Evolutionary conservation across 2,113 vertebrate species (phyloP).

Genomic region (Protomyctophum bolini): DNA sequence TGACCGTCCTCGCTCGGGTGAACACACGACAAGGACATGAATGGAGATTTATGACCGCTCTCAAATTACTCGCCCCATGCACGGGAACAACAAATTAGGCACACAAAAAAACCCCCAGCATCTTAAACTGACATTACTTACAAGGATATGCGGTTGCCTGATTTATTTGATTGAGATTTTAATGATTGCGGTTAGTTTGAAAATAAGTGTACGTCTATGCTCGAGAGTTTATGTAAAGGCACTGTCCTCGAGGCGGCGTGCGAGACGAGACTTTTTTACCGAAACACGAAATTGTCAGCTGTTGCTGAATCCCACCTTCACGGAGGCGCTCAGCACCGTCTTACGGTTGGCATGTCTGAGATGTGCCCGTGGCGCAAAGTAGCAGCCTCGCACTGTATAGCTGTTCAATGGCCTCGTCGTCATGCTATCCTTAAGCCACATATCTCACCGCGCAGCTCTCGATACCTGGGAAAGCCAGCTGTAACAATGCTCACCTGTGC

Average conservation of each 20-base stretch:
- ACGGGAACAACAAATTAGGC: conserved; percentile 29
- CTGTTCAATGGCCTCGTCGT: conserved; percentile 14
- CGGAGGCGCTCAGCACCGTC: neutral
- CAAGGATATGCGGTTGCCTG: conserved; percentile 9
- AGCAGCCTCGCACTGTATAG: neutral
- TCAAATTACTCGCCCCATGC: conserved; percentile 17
- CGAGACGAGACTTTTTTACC: neutral
- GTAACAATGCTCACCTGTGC: conserved; percentile 52
- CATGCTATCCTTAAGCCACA: conserved; percentile 16
- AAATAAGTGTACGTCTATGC: neutral
- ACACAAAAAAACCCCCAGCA: conserved; percentile 1
- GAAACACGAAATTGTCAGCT: conserved; percentile 23
- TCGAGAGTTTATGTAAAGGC: neutral
- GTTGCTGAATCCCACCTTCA: neutral
- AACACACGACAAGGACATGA: conserved; percentile 40
- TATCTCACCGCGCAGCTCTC: conserved; percentile 24
- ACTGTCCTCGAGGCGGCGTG: neutral
- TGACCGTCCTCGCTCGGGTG: conserved; percentile 33
- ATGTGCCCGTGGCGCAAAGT: neutral
- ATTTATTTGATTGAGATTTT: neutral
- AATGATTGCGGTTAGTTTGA: neutral
- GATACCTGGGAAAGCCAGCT: conserved; percentile 34
- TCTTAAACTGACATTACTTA: neutral
- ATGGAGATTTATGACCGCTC: conserved; percentile 51
- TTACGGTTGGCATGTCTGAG: neutral